Base-by-base conservation (phyloP, 2,113 vertebrate species). In the Atrichornis clamosus region DNA sequence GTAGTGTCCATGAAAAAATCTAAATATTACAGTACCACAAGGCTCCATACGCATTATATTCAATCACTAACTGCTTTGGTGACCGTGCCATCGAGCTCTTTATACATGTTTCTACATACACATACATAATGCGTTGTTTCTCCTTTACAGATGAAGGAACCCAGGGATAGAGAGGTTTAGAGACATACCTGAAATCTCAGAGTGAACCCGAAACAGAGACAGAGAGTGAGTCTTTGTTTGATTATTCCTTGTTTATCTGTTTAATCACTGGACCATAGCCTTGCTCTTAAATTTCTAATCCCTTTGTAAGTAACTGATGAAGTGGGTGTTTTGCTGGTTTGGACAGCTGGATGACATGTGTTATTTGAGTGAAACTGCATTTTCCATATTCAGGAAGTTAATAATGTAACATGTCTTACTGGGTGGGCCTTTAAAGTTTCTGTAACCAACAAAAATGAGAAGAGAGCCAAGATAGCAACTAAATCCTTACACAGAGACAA, bases 261-360 rank as follows among this genome's bases (percentile, higher is more conserved):
- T 60, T 82, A 62, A 78, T 82, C 58, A 64, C 27, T 44, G 39
- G 55, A 81, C 49, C 8, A 12, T n/a, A 64, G 10, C 60, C 42
- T 73, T 87, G 13, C 23, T 73, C 56, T 81, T 79, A 84, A 70
- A 76, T 81, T 83, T 41, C 47, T 78, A 79, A 82, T 75, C 44
- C 22, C 15, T 72, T 87, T 68, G 30, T n/a, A 92, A 82, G 11
- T 64, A 75, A 41, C 39, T 47, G 44, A 44, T 58, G 81, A 89
- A 20, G 24, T 60, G 19, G 15, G 7, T 68, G 32, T 50, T 79
- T 64, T 65, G 13, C 13, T 53, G 15, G 13, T 75, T 89, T 94
- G 81, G 80, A 52, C 49, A 89, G 63, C 37, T 73, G 87, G 32
- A 30, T 78, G 28, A 10, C 19, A 63, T 41, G 7, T 5, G 2